phyloP scores from a whole-genome alignment of 1,140 invertebrate genomes.

The Macrotrachela quadricornifera region DNA sequence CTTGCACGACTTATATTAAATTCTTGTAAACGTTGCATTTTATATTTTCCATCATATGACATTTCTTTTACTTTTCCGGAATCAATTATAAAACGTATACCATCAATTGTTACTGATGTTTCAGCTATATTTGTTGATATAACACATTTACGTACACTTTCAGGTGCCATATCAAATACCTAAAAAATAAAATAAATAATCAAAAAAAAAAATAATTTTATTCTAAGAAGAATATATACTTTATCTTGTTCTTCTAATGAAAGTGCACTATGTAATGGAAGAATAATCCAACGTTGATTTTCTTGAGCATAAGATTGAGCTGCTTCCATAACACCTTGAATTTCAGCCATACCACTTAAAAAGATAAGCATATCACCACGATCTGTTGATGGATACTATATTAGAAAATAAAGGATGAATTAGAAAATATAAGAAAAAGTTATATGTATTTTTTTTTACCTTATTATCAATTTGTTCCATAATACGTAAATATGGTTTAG shows the following conservation, averaged over 20 bases:
- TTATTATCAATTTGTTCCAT: conserved; percentile 74
- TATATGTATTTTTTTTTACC: too few relatives aligned
- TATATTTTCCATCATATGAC: conserved; percentile 68
- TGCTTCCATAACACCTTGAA: conserved; percentile 65
- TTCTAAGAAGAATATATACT: too few relatives aligned
- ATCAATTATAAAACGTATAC: conserved; percentile 87
- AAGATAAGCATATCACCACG: conserved; percentile 88
- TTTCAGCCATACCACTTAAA: conserved; percentile 82
- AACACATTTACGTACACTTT: conserved; percentile 82
- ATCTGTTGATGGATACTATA: conserved; percentile 43
- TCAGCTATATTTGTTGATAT: conserved; percentile 98
- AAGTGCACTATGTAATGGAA: conserved; percentile 74
- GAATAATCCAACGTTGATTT: conserved; percentile 68
- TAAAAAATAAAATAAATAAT: conserved; percentile 16
- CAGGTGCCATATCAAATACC: conserved; percentile 88
- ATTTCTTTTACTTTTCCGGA: conserved; percentile 76
- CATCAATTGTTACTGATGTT: conserved; percentile 95
- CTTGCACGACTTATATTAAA: conserved; percentile 92
- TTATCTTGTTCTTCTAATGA: conserved; percentile 87
- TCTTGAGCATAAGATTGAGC: conserved; percentile 58
- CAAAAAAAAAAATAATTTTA: too few relatives aligned
- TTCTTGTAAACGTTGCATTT: conserved; percentile 64
- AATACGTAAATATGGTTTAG: conserved; percentile 70
- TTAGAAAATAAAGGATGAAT: neutral
- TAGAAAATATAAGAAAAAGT: conserved; percentile 4